Conservation (phyloP, 64 coral and sea anemone species). For the Pachyseris speciosa region DNA sequence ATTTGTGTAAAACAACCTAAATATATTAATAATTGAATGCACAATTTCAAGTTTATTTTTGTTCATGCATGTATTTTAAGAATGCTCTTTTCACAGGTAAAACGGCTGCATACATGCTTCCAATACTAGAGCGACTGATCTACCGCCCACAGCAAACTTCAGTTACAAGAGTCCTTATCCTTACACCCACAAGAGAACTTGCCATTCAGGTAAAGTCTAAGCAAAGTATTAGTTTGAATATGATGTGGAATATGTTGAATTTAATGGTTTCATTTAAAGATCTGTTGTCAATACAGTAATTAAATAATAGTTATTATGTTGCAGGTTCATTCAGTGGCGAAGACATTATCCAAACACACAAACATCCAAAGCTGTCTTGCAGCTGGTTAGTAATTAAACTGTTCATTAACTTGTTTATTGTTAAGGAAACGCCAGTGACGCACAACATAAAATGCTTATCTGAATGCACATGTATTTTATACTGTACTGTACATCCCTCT, state of each 20-base stretch:
- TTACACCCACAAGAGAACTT: slow-evolving; percentile 95
- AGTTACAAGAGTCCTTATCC: slow-evolving; percentile 84
- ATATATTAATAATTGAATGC: no score
- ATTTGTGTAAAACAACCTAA: no score
- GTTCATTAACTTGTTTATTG: no score
- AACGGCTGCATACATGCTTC: slow-evolving; percentile 95
- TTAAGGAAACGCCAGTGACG: no score
- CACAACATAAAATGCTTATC: no score
- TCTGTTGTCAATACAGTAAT: no score
- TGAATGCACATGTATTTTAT: no score
- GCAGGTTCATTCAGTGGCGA: slow-evolving; percentile 93
- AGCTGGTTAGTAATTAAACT: slow-evolving; percentile 69
- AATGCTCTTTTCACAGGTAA: no score
- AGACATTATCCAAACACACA: slow-evolving; percentile 86
- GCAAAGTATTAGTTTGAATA: no score
- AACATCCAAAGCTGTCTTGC: slow-evolving; percentile 92
- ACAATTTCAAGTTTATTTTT: background rate
- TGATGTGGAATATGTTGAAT: no score
- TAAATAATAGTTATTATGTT: slow-evolving; percentile 27
- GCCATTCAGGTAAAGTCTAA: slow-evolving; percentile 96
- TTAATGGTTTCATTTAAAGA: no score
- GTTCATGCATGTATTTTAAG: background rate
- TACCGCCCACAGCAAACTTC: slow-evolving; percentile 82
- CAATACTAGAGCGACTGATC: slow-evolving; percentile 90
- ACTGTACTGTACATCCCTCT: no score